Percentiles rank a stretch among this genome's conserved stretches.
These are phyloP conservation scores for Hermaeophaga mercurialis DNA, from an alignment of 2,888 invertebrate species.

Conservation along the genomic window DNA sequence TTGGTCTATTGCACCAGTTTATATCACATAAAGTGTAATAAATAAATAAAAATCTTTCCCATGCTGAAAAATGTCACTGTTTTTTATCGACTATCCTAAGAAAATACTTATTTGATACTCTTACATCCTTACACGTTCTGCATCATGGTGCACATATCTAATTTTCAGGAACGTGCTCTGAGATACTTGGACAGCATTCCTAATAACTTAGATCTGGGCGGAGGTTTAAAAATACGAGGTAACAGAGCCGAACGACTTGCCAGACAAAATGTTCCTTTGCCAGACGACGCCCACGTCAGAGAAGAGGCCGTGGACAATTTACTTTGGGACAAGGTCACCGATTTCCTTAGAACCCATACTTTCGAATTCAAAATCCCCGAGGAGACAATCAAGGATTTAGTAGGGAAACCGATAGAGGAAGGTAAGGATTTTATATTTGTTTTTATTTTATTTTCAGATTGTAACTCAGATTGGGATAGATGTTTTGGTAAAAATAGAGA, in stretches of 20 bases:
- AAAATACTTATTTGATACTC: no score
- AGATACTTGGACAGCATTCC: conserved; percentile 70
- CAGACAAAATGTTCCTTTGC: conserved; percentile 57
- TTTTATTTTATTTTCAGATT: no score
- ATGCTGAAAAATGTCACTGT: no score
- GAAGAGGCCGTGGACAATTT: conserved; percentile 75
- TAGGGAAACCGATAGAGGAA: conserved; percentile 76
- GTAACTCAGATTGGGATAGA: no score
- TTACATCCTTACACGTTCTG: no score
- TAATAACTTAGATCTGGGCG: conserved; percentile 65
- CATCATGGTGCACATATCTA: conserved; percentile 5
- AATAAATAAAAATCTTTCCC: no score
- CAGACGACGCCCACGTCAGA: conserved; percentile 68
- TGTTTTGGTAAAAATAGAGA: no score
- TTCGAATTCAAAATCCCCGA: conserved; percentile 81
- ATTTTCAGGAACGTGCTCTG: conserved; percentile 70
- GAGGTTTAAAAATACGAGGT: conserved; percentile 66
- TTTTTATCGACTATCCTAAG: no score
- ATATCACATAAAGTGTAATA: no score
- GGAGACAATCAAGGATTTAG: conserved; percentile 70
- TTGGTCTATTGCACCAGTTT: no score
- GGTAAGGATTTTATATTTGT: no score
- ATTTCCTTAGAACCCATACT: conserved; percentile 78
- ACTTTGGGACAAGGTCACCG: conserved; percentile 74
- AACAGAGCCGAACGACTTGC: conserved; percentile 47